Conservation (phyloP, 2,888 invertebrate species). For the Orthosia gothica region DNA sequence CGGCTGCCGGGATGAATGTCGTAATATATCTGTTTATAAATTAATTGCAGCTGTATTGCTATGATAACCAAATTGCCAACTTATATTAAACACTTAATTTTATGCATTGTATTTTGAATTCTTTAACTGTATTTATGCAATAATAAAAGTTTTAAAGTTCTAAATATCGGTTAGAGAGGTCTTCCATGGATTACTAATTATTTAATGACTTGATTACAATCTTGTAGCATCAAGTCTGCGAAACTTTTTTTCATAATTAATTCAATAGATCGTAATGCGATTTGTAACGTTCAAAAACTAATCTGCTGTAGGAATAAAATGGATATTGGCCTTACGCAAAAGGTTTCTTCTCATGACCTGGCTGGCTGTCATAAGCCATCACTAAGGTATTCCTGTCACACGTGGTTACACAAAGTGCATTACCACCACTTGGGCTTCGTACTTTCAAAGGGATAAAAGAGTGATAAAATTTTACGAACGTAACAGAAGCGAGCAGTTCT, state of each 20-base stretch:
- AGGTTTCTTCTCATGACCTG: background rate
- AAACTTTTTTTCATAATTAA: conserved; percentile 40
- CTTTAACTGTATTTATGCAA: background rate
- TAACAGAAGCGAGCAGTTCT: conserved; percentile 59
- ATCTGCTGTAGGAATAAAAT: conserved; percentile 18
- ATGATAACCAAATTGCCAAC: conserved; percentile 50
- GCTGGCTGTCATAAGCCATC: conserved; percentile 30
- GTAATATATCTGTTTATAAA: conserved; percentile 52
- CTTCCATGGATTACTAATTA: background rate
- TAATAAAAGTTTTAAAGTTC: background rate
- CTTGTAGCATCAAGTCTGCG: conserved; percentile 15
- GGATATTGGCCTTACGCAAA: background rate
- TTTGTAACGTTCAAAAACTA: conserved; percentile 18
- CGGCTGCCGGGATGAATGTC: conserved; percentile 42
- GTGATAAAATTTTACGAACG: conserved; percentile 60
- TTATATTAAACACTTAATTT: conserved; percentile 32
- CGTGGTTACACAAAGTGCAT: conserved; percentile 58
- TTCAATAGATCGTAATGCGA: conserved; percentile 29
- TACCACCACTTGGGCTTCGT: conserved; percentile 48
- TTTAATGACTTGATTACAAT: conserved; percentile 25
- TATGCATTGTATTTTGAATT: background rate
- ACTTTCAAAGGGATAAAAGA: conserved; percentile 56
- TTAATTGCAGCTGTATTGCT: conserved; percentile 57
- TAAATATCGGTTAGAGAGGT: conserved; percentile 4
- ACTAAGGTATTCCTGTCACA: conserved; percentile 46